Evolutionary conservation across 1,140 invertebrate genomes (phyloP).

Genomic region (Myzus persicae): DNA sequence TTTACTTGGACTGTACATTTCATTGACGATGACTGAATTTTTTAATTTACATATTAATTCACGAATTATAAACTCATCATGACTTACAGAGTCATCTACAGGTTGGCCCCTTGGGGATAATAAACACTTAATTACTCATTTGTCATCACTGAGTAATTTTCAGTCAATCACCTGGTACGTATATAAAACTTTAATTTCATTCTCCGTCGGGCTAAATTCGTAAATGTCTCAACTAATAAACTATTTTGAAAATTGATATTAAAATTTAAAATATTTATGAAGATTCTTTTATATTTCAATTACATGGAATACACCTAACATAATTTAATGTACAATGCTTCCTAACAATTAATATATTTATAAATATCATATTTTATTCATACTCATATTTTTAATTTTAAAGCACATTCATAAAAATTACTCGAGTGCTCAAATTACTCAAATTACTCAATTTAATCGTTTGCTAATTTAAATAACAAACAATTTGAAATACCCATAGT

Average conservation of each 20-base stretch:
- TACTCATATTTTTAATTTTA: not conserved
- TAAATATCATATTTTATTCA: not conserved
- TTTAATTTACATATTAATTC: too few species aligned
- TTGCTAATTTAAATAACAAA: not conserved
- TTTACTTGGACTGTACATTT: too few species aligned
- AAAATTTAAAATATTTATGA: not conserved
- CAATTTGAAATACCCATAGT: not conserved
- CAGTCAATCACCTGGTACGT: not conserved
- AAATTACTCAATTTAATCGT: not conserved
- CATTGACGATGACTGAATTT: not conserved
- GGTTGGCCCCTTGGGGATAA: not conserved
- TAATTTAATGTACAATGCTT: not conserved
- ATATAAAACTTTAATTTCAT: not conserved
- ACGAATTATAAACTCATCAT: too few species aligned
- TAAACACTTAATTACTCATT: not conserved
- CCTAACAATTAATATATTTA: not conserved
- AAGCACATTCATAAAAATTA: not conserved
- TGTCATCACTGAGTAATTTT: not conserved
- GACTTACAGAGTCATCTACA: too few species aligned
- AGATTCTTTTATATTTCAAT: not conserved
- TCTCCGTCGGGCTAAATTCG: not conserved
- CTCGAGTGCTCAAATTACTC: not conserved
- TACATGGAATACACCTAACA: not conserved
- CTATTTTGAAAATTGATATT: not conserved
- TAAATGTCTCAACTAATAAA: not conserved